Evolutionary conservation across 1,140 invertebrate genomes (phyloP), one percentile per base, ranked within the genome.

Genomic region (Drosophila azteca): DNA sequence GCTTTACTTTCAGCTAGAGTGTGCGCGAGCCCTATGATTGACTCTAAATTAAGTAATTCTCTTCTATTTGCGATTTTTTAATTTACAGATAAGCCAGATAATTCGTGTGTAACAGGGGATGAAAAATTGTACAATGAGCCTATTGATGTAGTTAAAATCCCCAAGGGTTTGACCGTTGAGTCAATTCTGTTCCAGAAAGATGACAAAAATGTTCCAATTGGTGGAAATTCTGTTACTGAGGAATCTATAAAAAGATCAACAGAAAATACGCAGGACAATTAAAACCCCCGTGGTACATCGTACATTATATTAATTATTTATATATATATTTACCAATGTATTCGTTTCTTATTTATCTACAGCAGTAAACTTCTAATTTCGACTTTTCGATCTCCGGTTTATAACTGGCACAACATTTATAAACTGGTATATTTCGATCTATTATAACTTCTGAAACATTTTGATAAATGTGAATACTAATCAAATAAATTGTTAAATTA

Each of bases 401-500:
- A 39, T 39, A 39, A 39, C 13, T 39, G 11, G 35, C 35, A 39
- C 17, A 9, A 49, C 11, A 49, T 49, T 20, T 59, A 20, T 59
- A 48, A 48, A 29, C 49, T 48, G 46, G 29, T 50, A 60, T 39
- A 39, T 39, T 39, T 39, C 35, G 35, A 39, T 39, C 3, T 17
- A 60, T 50, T 60, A 13, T 60, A 60, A 22, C 17, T 49, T 49
- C 46, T 39, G 26, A 35, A 35, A 35, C 9, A 35, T 35, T 35
- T 59, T 15, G 31, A n/a, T 35, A 49, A 9, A 46, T 26, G 24
- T 20, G 11, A 59, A 20, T 15, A 50, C 46, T 60, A 49, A 60
- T 48, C 57, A 45, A 60, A 60, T 35, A 60, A 60, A 60, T 50
- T 60, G 45, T 60, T 60, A 29, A 60, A 60, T 17, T 41, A 41